These are phyloP conservation scores for Naja naja DNA, from an alignment of 2,113 vertebrate species.

Conservation along the genomic window DNA sequence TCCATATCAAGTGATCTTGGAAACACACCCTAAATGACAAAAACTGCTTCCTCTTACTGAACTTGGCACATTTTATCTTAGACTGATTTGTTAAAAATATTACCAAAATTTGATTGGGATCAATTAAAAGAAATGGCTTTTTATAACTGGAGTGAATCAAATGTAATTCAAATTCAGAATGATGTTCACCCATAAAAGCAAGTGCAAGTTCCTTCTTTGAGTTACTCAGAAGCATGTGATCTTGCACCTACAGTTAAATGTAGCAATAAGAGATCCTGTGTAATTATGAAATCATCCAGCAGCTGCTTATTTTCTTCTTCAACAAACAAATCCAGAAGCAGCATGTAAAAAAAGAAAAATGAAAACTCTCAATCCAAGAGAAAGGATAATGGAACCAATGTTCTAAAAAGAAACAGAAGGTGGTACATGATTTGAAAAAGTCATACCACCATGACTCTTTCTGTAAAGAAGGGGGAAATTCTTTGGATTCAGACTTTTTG, in stretches of 20 bases:
- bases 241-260: conserved; percentile 51
- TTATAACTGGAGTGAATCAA: background rate
- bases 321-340: conserved; percentile 12
- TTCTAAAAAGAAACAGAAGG: background rate
- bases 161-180: background rate
- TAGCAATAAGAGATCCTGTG: conserved; percentile 38
- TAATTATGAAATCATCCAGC: background rate
- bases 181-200: conserved; percentile 3
- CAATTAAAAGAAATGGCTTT: conserved; percentile 2
- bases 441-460: background rate
- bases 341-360: conserved; percentile 26
- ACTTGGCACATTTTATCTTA: background rate
- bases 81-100: background rate
- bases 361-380: conserved; percentile 16
- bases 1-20: conserved; percentile 22
- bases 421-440: background rate
- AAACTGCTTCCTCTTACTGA: conserved; percentile 44
- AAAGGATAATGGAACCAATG: background rate
- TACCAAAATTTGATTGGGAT: rapidly evolving
- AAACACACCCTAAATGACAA: conserved; percentile 1
- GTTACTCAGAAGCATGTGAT: conserved; percentile 59
- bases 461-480: background rate
- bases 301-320: conserved; percentile 24
- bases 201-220: conserved; percentile 50
- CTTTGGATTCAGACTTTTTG: background rate